Base-by-base conservation (phyloP, 2,888 invertebrate species). In the Eristalis tenax region DNA sequence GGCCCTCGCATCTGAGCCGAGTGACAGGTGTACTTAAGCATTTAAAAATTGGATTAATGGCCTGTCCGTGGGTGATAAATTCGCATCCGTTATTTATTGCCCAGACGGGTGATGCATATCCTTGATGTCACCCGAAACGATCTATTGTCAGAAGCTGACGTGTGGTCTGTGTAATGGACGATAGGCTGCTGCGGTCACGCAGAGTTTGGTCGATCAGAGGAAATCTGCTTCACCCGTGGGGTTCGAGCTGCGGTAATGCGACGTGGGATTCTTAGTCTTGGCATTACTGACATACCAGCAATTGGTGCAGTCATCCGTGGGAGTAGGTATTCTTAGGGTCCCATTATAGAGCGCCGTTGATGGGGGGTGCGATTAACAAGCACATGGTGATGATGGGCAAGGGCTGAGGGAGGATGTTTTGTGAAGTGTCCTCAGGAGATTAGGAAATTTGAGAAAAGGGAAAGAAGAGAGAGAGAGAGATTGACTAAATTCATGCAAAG, bases 1-100 rank as follows among this genome's bases (percentile, higher is more conserved):
- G 35, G n/a, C 18, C 50, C 50, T 18, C 50, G 50, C 50, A 50
- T 8, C 32, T 69, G 56, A 57, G 22, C 69, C 56, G 57, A 32
- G 69, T 69, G 69, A 70, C 70, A 70, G 57, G 70, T 70, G 70
- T 70, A 59, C n/a, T 70, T 70, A 23, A 70, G 59, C 59, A 11
- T 70, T 70, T 70, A 11, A 59, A 59, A 35, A 70, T 22, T 59
- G 26, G 59, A 59, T 70, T 70, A 59, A 70, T 70, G 59, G 70
- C 8, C 38, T 23, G 57, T 38, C 59, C 35, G 38, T 38, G 59
- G 38, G 38, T 59, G 70, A 70, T 70, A 59, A 59, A 70, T 70
- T 38, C 35, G 13, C n/a, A 38, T 11, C 18, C 70, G 35, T 23
- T 15, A 59, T 59, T 56, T 22, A 35, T 32, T 69, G 10, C 50